Conservation (phyloP, 2,797 vertebrate species). For the Clamator glandarius region DNA sequence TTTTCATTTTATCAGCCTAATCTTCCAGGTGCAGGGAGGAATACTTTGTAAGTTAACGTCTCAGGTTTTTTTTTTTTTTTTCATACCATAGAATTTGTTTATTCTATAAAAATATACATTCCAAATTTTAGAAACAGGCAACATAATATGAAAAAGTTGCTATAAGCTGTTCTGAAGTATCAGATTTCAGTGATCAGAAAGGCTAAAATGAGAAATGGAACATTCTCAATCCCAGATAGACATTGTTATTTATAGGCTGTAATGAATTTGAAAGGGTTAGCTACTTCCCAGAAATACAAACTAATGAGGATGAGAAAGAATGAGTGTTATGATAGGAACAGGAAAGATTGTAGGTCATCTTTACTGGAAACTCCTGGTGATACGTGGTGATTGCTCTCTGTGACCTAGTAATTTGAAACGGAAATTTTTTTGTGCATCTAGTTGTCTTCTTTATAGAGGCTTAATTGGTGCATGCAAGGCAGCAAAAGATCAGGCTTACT, state of each 20-base stretch:
- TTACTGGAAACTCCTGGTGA: not conserved
- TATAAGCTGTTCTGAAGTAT: not conserved
- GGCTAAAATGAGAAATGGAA: not conserved
- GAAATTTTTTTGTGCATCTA: not conserved
- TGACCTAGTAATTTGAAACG: not conserved
- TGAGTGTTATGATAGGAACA: not conserved
- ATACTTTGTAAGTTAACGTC: not conserved
- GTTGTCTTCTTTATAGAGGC: not conserved
- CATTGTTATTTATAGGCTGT: not conserved
- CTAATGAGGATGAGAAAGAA: not conserved
- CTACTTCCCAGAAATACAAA: not conserved
- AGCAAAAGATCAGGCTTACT: slow-evolving; percentile 8
- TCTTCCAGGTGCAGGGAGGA: not conserved
- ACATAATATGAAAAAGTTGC: not conserved
- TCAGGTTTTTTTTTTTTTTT: not conserved
- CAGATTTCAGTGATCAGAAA: not conserved
- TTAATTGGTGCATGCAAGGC: not conserved
- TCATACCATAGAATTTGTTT: not conserved
- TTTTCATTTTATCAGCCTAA: not conserved
- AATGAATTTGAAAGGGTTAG: not conserved
- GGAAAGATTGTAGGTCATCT: not conserved
- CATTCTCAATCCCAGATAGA: not conserved
- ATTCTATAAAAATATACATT: not conserved
- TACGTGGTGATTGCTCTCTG: not conserved
- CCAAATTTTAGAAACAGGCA: not conserved